Conservation (phyloP, 2,797 vertebrate species). For the Ctenosaura bakeri region DNA sequence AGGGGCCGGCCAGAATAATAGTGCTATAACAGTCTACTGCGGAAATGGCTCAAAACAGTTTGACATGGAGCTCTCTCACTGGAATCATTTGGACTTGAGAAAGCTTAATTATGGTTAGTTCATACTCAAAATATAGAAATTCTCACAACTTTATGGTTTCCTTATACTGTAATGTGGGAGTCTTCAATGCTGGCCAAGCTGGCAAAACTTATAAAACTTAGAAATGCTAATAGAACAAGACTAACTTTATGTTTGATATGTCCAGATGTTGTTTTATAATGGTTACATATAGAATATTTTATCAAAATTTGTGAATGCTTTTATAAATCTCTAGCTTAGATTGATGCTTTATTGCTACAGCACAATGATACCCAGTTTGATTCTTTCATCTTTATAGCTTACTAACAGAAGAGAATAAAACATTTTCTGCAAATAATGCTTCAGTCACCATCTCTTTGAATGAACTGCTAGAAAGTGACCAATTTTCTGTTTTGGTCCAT, state of each 20-base stretch:
- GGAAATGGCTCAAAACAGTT: neutral
- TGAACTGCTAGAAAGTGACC: conserved; percentile 10
- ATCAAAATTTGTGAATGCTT: neutral
- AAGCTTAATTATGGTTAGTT: neutral
- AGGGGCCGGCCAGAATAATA: too few relatives aligned
- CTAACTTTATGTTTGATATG: neutral
- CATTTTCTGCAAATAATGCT: conserved; percentile 32
- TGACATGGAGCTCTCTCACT: neutral
- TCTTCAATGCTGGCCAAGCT: neutral
- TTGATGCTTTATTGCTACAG: neutral
- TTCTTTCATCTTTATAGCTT: conserved; percentile 58
- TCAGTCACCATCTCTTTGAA: conserved; percentile 71
- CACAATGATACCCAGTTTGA: neutral
- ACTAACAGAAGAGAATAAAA: conserved; percentile 31
- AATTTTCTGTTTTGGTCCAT: conserved; percentile 75
- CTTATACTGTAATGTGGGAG: neutral
- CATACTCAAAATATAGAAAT: neutral
- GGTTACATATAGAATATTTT: neutral
- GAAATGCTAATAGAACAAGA: too few relatives aligned
- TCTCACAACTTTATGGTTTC: neutral
- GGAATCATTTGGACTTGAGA: neutral
- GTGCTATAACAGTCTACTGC: neutral
- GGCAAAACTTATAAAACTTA: neutral
- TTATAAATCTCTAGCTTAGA: neutral
- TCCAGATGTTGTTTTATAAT: neutral